Base-by-base conservation (phyloP, 2,888 invertebrate genomes). In the Serripes groenlandicus region DNA sequence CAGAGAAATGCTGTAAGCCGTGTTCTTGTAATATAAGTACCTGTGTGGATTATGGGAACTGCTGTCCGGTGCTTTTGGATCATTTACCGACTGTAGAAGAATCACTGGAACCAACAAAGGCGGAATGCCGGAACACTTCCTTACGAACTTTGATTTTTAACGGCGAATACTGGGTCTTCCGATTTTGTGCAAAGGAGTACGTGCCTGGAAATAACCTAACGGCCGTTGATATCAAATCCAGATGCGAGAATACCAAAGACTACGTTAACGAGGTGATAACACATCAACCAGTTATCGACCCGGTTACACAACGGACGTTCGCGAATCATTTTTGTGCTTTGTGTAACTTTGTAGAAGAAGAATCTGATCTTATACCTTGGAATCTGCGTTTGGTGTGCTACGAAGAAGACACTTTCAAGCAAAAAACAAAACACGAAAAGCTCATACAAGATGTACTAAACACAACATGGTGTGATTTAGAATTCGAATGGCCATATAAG, bases 11-110 rank as follows among this genome's bases (percentile, higher is more conserved):
- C 28, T 66, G 66, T 28, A 7, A 66, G 26, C 4, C 37, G 5
- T 66, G 66, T 26, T 66, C 66, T 26, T 66, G 66, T 11, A 26
- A 66, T 42, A n/a, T 11, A 3, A 26, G 1, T 21, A 42, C 66
- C 23, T 66, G 66, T 28, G 3, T 9, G 3, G 66, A 66, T 42
- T 37, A 26, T 15, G 66, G 66, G 28, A 66, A 37, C 26, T 66
- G 66, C 15, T 66, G 66, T 26, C 66, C 66, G n/a, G 66, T 42
- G 26, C 23, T 42, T 28, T 23, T 66, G 3, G 66, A 42, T 26
- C 23, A 21, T 28, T 26, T 42, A 66, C 66, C 66, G 5, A n/a
- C 42, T 1, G 26, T 66, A 2, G 26, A 66, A 26, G 42, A 66
- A 23, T n/a, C 66, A 5, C 23, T 26, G 18, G 21, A 42, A 28